Evolutionary conservation across 2,888 invertebrate species (phyloP).

Genomic region (Zygothrica quintamaculata): DNA sequence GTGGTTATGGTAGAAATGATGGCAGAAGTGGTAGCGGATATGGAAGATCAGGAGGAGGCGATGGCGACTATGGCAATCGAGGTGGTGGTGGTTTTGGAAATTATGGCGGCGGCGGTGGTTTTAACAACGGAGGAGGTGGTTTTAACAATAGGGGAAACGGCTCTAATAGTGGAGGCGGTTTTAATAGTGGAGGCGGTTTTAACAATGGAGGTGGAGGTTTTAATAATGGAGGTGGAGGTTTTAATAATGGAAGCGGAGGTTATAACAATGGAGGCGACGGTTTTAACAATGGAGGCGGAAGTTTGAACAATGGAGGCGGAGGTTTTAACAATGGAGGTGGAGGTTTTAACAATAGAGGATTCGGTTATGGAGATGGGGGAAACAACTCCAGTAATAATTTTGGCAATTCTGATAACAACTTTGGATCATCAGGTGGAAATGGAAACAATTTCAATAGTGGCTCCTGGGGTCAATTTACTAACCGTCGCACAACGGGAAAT

Average conservation of each 20-base stretch:
- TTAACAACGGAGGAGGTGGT: constrained; percentile 2
- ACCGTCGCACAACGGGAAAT: too few species aligned
- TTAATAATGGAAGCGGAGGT: constrained; percentile 1
- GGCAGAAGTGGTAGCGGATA: constrained; percentile 56
- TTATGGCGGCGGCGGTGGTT: background rate
- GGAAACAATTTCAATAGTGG: background rate
- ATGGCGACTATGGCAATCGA: constrained; percentile 1
- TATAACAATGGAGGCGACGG: constrained; percentile 1
- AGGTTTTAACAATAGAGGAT: too few species aligned
- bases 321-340: too few species aligned
- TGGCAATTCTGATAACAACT: too few species aligned
- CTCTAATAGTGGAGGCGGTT: background rate
- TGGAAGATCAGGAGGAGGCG: constrained; percentile 9
- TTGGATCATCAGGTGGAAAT: background rate
- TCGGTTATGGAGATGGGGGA: too few species aligned
- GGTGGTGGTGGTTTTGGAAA: constrained; percentile 4
- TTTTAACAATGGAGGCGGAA: constrained; percentile 18
- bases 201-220: background rate
- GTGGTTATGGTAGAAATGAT: constrained; percentile 52
- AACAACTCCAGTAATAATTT: too few species aligned
- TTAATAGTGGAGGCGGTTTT: constrained; percentile 2
- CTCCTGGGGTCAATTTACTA: constrained; percentile 22
- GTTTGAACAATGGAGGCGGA: constrained; percentile 35
- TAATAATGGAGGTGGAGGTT: background rate
- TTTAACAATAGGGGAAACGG: background rate